phyloP scores from a whole-genome alignment of 2,888 invertebrate species.

The Drosophila subsilvestris region DNA sequence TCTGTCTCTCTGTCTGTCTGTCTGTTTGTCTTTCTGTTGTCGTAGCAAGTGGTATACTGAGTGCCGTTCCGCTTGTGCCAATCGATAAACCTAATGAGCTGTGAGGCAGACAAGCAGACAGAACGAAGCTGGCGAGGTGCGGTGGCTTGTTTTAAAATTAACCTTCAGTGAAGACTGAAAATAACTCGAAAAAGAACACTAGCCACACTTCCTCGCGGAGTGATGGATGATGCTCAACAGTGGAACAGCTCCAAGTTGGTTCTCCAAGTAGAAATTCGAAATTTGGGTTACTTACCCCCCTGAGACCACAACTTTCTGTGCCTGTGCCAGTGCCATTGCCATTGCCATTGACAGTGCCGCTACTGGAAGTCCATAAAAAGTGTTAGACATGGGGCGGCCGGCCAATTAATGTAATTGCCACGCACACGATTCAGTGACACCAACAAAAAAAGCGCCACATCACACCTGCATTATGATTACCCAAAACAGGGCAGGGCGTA shows the following conservation, averaged over 20 bases:
- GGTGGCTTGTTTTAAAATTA: conserved; percentile 39
- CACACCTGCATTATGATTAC: conserved; percentile 40
- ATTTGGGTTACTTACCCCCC: conserved; percentile 38
- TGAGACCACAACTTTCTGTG: conserved; percentile 6
- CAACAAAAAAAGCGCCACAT: conserved; percentile 32
- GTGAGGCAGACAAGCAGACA: conserved; percentile 41
- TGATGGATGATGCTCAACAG: not conserved
- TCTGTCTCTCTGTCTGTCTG: conserved; percentile 17
- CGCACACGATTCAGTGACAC: conserved; percentile 14
- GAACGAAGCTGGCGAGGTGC: not conserved
- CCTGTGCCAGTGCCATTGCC: too few species aligned
- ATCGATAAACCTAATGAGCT: conserved; percentile 76
- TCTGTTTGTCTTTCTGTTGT: conserved; percentile 1
- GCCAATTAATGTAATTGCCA: conserved; percentile 38
- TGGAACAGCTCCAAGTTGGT: too few species aligned
- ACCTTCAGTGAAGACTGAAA: conserved; percentile 33
- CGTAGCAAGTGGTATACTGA: conserved; percentile 18
- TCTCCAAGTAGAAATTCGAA: not conserved
- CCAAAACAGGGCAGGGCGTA: conserved; percentile 32
- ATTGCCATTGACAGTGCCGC: too few species aligned
- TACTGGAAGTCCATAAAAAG: conserved; percentile 20
- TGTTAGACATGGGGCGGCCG: conserved; percentile 32
- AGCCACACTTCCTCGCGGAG: conserved; percentile 23
- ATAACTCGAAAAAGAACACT: conserved; percentile 27
- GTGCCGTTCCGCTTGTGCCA: conserved; percentile 29